phyloP scores from a whole-genome alignment of 1,140 invertebrate genomes.

The Cataglyphis hispanica region DNA sequence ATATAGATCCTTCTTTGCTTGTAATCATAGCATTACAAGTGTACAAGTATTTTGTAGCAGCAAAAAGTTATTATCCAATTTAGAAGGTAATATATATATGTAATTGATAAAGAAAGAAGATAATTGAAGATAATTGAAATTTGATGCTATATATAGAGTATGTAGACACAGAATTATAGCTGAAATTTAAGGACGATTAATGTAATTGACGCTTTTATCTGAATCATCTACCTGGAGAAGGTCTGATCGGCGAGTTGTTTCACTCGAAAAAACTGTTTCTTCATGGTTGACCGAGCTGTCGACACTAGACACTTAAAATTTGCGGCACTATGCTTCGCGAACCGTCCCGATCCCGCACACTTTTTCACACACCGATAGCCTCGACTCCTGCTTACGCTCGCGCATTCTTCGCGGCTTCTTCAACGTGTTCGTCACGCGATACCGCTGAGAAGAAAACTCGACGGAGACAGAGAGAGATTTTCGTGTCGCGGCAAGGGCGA shows the following conservation, averaged over 20 bases:
- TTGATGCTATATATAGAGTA: neutral
- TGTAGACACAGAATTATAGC: neutral
- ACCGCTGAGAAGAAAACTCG: slow-evolving; percentile 19
- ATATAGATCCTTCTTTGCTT: no score
- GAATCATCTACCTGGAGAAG: slow-evolving; percentile 91
- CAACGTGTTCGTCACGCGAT: neutral
- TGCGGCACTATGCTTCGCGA: neutral
- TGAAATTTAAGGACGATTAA: neutral
- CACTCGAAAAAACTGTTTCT: slow-evolving; percentile 95
- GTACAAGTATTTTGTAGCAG: neutral
- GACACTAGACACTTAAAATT: slow-evolving; percentile 45
- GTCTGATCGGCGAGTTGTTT: slow-evolving; percentile 96
- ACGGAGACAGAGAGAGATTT: slow-evolving; percentile 26
- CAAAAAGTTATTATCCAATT: neutral
- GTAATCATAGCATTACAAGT: neutral
- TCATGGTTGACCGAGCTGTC: slow-evolving; percentile 87
- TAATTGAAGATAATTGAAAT: neutral
- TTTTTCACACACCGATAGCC: slow-evolving; percentile 4
- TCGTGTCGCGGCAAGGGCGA: slow-evolving; percentile 58
- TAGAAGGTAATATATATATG: neutral
- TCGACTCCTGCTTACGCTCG: neutral
- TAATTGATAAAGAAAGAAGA: neutral
- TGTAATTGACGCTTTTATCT: neutral
- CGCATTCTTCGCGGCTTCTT: slow-evolving; percentile 30
- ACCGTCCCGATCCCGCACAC: neutral